These are phyloP conservation scores for Lasioglossum morio DNA, from an alignment of 2,888 invertebrate species.

Conservation along the genomic window DNA sequence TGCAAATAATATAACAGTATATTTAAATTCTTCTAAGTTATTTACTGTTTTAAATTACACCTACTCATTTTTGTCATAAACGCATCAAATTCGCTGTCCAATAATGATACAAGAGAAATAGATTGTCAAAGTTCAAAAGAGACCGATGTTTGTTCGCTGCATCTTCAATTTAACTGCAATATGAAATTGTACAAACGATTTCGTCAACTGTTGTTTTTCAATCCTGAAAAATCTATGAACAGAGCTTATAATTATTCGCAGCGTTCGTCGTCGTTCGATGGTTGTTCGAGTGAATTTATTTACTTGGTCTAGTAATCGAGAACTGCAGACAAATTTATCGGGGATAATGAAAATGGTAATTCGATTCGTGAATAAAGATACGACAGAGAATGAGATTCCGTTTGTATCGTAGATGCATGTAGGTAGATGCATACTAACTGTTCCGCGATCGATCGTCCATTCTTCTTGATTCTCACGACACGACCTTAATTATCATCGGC, in stretches of 20 bases:
- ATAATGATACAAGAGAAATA: no score
- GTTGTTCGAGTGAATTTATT: not conserved
- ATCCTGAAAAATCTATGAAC: not conserved
- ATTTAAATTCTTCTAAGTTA: no score
- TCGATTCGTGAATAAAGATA: not conserved
- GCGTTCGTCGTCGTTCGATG: not conserved
- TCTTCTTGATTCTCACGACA: constrained; percentile 17
- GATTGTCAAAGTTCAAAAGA: no score
- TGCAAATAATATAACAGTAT: no score
- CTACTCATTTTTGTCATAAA: no score
- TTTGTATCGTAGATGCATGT: not conserved
- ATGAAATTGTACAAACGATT: not conserved
- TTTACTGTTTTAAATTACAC: no score
- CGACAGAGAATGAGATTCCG: constrained; percentile 1
- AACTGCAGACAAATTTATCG: not conserved
- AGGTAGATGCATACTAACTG: not conserved
- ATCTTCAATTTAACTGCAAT: not conserved
- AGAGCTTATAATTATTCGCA: not conserved
- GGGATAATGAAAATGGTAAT: constrained; percentile 6
- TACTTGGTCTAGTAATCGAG: not conserved
- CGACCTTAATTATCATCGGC: constrained; percentile 9
- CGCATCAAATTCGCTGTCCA: no score
- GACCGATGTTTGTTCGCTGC: no score
- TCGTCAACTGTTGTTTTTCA: not conserved
- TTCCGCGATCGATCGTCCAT: constrained; percentile 19